Evolutionary conservation across 2,888 invertebrate genomes (phyloP), one percentile per base, ranked within the genome.

Genomic region (Brachyptera risi): DNA sequence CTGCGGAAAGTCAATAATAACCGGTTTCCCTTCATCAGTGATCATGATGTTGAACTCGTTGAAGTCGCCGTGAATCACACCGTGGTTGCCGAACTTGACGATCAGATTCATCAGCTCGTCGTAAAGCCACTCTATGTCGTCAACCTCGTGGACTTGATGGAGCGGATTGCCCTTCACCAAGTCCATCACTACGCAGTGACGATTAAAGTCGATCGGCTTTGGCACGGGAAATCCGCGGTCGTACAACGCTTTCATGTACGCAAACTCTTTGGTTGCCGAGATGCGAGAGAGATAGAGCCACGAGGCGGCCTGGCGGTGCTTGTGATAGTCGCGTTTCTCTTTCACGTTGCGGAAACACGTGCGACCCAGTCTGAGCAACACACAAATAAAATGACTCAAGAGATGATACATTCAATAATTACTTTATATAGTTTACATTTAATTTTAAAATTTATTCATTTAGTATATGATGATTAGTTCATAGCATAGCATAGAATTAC

Each of bases 1-100:
- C 80, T 99, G 99, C 0, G 99, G 99, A 75, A 99, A 99, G 79
- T 99, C 99, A 65, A 98, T 97, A 67, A 99, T 79, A 51, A 94
- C 78, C 0, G 95, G 89, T 65, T 88, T 88, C 17, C 87, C 86
- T 0, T 89, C 87, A 58, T 86, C 83, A 37, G 85, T 83, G 1
- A 92, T 79, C 88, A 99, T 93, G 65, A 99, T 85, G 75, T 99
- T 99, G 76, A 99, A 99, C 78, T 99, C 99, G 73, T 99, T 99
- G 75, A 97, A 99, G 79, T 99, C 99, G 0, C 97, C 93, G 74
- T 99, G 99, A 68, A 99, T 98, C 1, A 99, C 92, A 0, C 99
- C 99, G 70, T 91, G 88, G 78, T 92, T 90, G 23, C 90, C 99
- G 58, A 99, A 82, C 40, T 86, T 83, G 0, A 97, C 87, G 54